phyloP scores from a whole-genome alignment of 2,888 invertebrate genomes.

The Acronicta aceris region DNA sequence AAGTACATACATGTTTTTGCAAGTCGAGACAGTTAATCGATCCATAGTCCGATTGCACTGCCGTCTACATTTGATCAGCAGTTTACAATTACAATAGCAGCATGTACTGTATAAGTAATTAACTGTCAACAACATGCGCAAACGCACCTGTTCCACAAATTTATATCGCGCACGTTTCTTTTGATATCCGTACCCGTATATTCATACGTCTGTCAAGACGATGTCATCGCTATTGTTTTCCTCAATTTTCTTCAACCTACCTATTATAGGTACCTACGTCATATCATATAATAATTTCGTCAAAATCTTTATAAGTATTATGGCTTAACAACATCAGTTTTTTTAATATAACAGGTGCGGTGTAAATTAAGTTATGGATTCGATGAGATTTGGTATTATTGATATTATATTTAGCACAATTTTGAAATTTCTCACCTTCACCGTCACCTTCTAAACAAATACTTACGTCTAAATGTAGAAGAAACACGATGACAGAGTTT shows the following conservation, averaged over 20 bases:
- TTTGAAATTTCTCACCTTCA: no score
- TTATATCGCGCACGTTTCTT: slow-evolving; percentile 31
- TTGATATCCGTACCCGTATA: not conserved
- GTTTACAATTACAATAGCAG: slow-evolving; percentile 3
- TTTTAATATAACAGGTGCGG: no score
- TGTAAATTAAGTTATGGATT: no score
- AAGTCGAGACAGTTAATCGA: not conserved
- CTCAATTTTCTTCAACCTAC: not conserved
- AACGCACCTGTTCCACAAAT: slow-evolving; percentile 47
- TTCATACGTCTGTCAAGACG: not conserved
- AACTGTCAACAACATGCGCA: slow-evolving; percentile 18
- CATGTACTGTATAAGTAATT: not conserved
- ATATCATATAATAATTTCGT: slow-evolving; percentile 2
- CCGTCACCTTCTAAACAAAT: no score
- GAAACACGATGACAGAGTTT: no score
- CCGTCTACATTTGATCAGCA: slow-evolving; percentile 7
- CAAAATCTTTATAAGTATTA: no score
- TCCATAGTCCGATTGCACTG: not conserved
- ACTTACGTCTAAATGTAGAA: no score
- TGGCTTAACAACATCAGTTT: no score
- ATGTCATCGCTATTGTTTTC: slow-evolving; percentile 19
- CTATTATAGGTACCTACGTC: not conserved
- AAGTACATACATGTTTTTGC: not conserved
- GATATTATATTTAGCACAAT: no score
- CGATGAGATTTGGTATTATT: no score